These are phyloP conservation scores for Harpagifer antarcticus DNA, from an alignment of 2,797 vertebrate genomes.

Conservation along the genomic window DNA sequence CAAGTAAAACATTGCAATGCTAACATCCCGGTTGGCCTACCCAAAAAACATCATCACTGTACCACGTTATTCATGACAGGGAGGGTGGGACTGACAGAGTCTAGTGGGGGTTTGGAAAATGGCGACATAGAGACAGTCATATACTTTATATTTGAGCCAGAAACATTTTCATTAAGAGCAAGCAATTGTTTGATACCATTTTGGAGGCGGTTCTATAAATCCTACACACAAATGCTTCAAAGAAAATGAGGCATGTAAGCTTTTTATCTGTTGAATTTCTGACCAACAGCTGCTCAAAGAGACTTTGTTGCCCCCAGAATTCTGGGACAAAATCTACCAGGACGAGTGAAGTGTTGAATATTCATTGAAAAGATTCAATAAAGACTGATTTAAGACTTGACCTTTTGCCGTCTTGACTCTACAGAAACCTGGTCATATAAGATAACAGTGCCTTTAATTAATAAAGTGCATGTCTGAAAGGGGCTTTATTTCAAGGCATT, in stretches of 20 bases:
- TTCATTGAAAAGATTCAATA: not conserved
- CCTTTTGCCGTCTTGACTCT: too few species aligned
- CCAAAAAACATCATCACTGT: too few species aligned
- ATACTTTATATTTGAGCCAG: too few species aligned
- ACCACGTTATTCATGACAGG: not conserved
- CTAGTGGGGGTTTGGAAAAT: not conserved
- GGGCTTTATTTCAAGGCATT: not conserved
- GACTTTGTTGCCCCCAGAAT: not conserved
- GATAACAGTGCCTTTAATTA: not conserved
- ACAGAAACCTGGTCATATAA: not conserved
- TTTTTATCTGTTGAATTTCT: not conserved
- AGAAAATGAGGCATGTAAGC: constrained; percentile 7
- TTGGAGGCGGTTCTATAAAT: not conserved
- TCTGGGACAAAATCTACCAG: not conserved
- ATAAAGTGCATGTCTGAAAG: not conserved
- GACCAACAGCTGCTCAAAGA: not conserved
- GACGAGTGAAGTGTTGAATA: not conserved
- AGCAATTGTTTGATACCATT: not conserved
- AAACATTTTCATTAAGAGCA: not conserved
- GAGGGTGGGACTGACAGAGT: not conserved
- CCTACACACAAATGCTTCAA: not conserved
- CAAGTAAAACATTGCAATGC: too few species aligned
- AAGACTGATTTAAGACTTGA: not conserved
- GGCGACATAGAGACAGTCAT: not conserved
- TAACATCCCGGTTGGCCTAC: too few species aligned